A percentile compares a stretch with the other conserved stretches of the same genome.
Conservation (phyloP, 2,888 invertebrate species). For the Nymphalis urticae region DNA sequence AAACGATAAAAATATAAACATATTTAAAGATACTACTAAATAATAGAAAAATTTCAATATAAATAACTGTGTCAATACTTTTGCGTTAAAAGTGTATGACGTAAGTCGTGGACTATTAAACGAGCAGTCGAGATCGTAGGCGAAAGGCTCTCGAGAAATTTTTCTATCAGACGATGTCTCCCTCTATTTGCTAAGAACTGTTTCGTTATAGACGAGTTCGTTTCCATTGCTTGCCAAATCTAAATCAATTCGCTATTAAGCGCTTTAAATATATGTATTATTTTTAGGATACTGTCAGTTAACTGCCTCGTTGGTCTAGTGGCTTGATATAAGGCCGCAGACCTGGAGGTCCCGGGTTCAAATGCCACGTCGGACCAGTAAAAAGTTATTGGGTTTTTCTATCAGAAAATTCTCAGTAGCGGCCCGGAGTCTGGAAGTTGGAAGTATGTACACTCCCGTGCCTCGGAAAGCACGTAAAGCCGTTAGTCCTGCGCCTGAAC, state of each 20-base stretch:
- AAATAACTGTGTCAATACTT: slow-evolving; percentile 3
- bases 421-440: too few relatives aligned
- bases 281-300: too few relatives aligned
- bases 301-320: too few relatives aligned
- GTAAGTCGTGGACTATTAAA: slow-evolving; percentile 34
- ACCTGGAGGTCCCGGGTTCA: too few relatives aligned
- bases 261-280: too few relatives aligned
- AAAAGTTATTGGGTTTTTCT: too few relatives aligned
- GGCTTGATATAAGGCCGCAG: too few relatives aligned
- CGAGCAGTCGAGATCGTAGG: slow-evolving; percentile 40
- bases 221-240: slow-evolving; percentile 53
- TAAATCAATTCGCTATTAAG: neutral
- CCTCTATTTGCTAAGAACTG: slow-evolving; percentile 80
- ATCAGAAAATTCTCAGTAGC: too few relatives aligned
- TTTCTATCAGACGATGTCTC: slow-evolving; percentile 78
- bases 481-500: too few relatives aligned
- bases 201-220: slow-evolving; percentile 70
- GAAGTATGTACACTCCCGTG: too few relatives aligned
- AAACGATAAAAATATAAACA: neutral
- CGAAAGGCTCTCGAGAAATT: slow-evolving; percentile 55
- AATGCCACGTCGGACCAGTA: too few relatives aligned
- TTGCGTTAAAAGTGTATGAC: slow-evolving; percentile 27
- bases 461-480: too few relatives aligned
- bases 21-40: neutral
- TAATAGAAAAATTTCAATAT: neutral